Base-by-base conservation (phyloP, 2,888 invertebrate genomes). In the Chalcis sispes region DNA sequence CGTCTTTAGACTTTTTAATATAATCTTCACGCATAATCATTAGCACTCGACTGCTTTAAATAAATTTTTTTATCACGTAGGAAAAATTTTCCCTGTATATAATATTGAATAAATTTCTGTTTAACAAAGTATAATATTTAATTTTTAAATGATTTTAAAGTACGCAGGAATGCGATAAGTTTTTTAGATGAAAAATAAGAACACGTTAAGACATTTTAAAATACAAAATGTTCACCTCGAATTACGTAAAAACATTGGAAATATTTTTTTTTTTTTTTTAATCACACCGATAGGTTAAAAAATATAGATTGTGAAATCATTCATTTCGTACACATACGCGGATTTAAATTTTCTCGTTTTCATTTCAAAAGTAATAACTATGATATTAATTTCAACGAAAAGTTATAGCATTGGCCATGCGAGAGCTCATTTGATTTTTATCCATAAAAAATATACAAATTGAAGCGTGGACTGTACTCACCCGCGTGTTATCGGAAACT, bases 1-100 rank as follows among this genome's bases (percentile, higher is more conserved):
- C 72, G 36, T 74, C 74, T 74, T 75, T 74, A 27, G 20, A 42
- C 40, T 70, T 70, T 70, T 74, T 70, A 42, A 54, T 70, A 36
- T 36, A 66, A 71, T 71, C 66, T 71, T 58, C 42, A 50, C 23
- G n/a, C 20, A 36, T 66, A 32, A 32, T 62, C 36, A 46, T 54
- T 15, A 15, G 15, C 66, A 50, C 66, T 71, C 27, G 40, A 62
- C 65, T 40, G 27, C 25, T 73, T 65, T 59, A 72, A 67, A 48
- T 42, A 56, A 70, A 36, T 50, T 54, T 77, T 65, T 40, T 52
- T 66, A 36, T 36, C 15, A 4, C 4, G 36, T 10, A 7, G 36
- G 36, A 36, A 42, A 42, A 15, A 42, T 8, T 2, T 42, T 15
- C 15, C n/a, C n/a, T n/a, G n/a, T n/a, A n/a, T n/a, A n/a, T n/a